Evolutionary conservation across 1,140 invertebrate species (phyloP).

Genomic region (Drosophila ogumai): DNA sequence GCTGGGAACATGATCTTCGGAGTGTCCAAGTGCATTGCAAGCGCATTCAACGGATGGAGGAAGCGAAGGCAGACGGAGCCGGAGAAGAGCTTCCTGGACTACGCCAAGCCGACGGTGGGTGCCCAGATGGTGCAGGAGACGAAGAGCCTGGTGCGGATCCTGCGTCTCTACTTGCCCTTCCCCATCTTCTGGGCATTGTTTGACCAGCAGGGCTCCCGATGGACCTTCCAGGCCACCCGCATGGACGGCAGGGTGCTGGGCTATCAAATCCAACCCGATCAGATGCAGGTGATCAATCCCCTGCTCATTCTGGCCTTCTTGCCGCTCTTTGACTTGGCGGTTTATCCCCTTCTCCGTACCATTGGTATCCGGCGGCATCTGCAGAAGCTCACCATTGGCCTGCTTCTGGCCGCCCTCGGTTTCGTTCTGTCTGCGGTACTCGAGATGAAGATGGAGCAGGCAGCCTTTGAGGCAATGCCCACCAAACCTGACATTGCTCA

Average conservation of each 20-base stretch:
- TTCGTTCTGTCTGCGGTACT: slow-evolving; percentile 94
- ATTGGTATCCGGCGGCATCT: slow-evolving; percentile 87
- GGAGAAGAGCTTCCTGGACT: slow-evolving; percentile 91
- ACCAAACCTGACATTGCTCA: slow-evolving; percentile 86
- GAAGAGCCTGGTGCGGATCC: slow-evolving; percentile 88
- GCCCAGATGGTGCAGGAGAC: slow-evolving; percentile 88
- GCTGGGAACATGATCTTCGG: slow-evolving; percentile 93
- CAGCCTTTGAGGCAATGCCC: slow-evolving; percentile 86
- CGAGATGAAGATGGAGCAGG: slow-evolving; percentile 91
- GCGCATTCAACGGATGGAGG: slow-evolving; percentile 84
- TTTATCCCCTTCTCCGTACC: slow-evolving; percentile 88
- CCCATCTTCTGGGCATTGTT: slow-evolving; percentile 94
- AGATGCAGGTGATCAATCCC: slow-evolving; percentile 95
- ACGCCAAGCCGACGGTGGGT: slow-evolving; percentile 90
- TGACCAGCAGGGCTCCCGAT: slow-evolving; percentile 94
- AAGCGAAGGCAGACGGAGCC: slow-evolving; percentile 85
- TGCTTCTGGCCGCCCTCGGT: slow-evolving; percentile 91
- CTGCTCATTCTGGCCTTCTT: slow-evolving; percentile 94
- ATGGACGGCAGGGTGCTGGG: slow-evolving; percentile 94
- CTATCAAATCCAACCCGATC: slow-evolving; percentile 92
- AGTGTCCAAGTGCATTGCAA: slow-evolving; percentile 91
- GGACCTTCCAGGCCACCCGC: slow-evolving; percentile 96
- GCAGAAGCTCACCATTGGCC: slow-evolving; percentile 92
- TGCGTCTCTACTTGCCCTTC: slow-evolving; percentile 91
- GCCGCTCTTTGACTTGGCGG: slow-evolving; percentile 91